Conservation (phyloP, 2,113 vertebrate genomes). For the Gobiocypris rarus region DNA sequence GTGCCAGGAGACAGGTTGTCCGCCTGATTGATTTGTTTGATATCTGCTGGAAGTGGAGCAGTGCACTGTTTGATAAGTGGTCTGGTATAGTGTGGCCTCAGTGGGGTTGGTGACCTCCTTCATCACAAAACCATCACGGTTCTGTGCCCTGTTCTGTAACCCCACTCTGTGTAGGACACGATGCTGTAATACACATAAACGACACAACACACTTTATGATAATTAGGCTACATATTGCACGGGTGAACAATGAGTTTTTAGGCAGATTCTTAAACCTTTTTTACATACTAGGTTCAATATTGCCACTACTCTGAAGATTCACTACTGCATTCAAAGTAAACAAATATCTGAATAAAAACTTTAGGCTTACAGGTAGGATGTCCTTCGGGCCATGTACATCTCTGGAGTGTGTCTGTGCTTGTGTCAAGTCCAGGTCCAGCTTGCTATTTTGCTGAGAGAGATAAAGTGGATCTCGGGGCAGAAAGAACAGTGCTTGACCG, state of each 20-base stretch:
- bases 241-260: not conserved
- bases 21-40: not conserved
- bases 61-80: constrained; percentile 52
- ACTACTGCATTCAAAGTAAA: not conserved
- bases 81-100: constrained; percentile 27
- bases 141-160: constrained; percentile 48
- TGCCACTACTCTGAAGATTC: constrained; percentile 17
- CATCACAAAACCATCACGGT: constrained; percentile 49
- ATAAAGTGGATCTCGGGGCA: constrained; percentile 45
- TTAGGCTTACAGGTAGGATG: constrained; percentile 42
- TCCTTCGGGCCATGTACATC: constrained; percentile 56
- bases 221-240: not conserved
- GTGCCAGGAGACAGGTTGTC: constrained; percentile 59
- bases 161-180: constrained; percentile 37
- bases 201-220: not conserved
- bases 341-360: not conserved
- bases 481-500: constrained; percentile 51
- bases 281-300: not conserved
- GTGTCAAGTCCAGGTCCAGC: constrained; percentile 35
- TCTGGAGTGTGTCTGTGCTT: constrained; percentile 55
- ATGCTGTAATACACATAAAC: constrained; percentile 42
- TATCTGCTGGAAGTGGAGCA: rapidly evolving
- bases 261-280: not conserved
- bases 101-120: constrained; percentile 60
- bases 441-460: constrained; percentile 57